Conservation (phyloP, 2,888 invertebrate genomes). For the Helicoverpa assulta region DNA sequence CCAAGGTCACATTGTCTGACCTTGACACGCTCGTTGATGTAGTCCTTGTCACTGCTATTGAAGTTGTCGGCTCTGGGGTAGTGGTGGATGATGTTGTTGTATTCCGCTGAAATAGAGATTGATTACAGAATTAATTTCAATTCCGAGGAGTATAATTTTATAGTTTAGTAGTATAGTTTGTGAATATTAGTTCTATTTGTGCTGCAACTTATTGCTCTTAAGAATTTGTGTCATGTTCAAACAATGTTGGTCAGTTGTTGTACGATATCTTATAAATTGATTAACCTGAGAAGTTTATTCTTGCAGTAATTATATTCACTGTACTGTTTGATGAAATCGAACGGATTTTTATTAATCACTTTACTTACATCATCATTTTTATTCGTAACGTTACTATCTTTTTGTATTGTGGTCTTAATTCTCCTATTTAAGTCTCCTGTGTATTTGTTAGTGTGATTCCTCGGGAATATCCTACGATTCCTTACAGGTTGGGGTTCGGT, state of each 20-base stretch:
- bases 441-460: slow-evolving; percentile 65
- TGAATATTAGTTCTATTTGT: background rate
- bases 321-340: too few species aligned
- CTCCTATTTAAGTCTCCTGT: slow-evolving; percentile 54
- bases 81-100: slow-evolving; percentile 61
- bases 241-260: background rate
- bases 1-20: slow-evolving; percentile 73
- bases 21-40: slow-evolving; percentile 54
- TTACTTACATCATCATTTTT: slow-evolving; percentile 72
- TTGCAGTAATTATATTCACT: too few species aligned
- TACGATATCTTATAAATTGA: too few species aligned
- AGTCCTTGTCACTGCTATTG: slow-evolving; percentile 43
- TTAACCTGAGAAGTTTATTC: background rate
- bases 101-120: slow-evolving; percentile 70
- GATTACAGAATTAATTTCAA: too few species aligned
- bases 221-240: background rate
- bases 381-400: slow-evolving; percentile 61
- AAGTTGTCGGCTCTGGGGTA: slow-evolving; percentile 54
- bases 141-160: too few species aligned
- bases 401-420: slow-evolving; percentile 62
- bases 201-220: background rate
- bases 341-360: background rate
- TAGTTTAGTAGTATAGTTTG: too few species aligned
- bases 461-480: slow-evolving; percentile 72
- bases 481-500: slow-evolving; percentile 64